phyloP scores from a whole-genome alignment of 2,888 invertebrate species.

The Drosophila trichaetosa region DNA sequence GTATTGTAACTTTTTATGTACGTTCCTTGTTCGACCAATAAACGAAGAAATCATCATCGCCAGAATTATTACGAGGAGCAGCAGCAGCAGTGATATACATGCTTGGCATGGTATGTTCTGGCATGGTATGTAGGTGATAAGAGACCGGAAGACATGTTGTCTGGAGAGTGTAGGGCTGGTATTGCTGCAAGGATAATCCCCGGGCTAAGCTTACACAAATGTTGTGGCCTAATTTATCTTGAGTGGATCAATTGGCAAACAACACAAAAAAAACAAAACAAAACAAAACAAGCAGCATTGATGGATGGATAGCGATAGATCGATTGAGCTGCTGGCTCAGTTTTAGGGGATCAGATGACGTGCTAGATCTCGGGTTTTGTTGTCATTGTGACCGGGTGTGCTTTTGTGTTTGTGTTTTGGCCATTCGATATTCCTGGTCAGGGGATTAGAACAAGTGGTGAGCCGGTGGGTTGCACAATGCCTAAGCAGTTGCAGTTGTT shows the following conservation, averaged over 20 bases:
- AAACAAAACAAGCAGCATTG: constrained; percentile 13
- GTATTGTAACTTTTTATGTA: constrained; percentile 66
- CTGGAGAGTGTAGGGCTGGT: constrained; percentile 12
- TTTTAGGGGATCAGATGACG: constrained; percentile 41
- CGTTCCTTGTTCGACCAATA: constrained; percentile 31
- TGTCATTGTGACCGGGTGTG: constrained; percentile 70
- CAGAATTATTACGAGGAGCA: constrained; percentile 22
- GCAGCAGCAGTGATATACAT: neutral
- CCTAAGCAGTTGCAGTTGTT: constrained; percentile 12
- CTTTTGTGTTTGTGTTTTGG: constrained; percentile 55
- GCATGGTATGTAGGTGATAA: constrained; percentile 29
- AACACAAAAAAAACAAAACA: constrained; percentile 18
- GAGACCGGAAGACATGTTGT: constrained; percentile 56
- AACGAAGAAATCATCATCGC: constrained; percentile 35
- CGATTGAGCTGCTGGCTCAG: constrained; percentile 32
- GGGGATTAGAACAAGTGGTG: constrained; percentile 70
- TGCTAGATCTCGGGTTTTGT: constrained; percentile 28
- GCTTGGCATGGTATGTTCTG: neutral
- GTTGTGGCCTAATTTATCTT: constrained; percentile 81
- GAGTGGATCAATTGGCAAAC: constrained; percentile 78
- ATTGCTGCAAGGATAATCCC: constrained; percentile 38
- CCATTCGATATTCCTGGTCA: constrained; percentile 27
- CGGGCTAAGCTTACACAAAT: constrained; percentile 66
- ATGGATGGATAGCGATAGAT: constrained; percentile 17
- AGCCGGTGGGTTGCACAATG: constrained; percentile 66